These are phyloP conservation scores for Macrobrachium nipponense DNA, from an alignment of 1,140 invertebrate genomes.

Conservation along the genomic window DNA sequence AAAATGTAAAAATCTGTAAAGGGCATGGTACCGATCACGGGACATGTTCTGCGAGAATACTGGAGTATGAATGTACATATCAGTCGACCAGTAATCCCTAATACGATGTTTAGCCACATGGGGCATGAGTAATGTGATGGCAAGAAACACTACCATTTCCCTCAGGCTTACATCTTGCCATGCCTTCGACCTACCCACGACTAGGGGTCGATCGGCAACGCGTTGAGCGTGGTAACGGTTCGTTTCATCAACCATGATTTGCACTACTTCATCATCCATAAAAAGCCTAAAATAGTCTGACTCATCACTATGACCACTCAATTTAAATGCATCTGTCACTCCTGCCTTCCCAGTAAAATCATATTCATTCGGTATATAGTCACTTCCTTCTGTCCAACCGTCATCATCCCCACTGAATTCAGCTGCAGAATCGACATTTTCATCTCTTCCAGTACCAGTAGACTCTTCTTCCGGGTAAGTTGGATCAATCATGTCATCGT, in stretches of 20 bases:
- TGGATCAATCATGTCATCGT: background rate
- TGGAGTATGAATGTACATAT: background rate
- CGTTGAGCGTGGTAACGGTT: background rate
- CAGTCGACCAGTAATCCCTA: conserved; percentile 17
- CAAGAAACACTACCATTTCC: conserved; percentile 24
- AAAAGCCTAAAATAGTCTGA: background rate
- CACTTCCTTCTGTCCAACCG: no score
- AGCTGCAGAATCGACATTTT: no score
- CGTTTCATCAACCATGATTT: background rate
- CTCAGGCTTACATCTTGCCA: conserved; percentile 4
- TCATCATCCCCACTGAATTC: no score
- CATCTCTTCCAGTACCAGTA: no score
- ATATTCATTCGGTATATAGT: background rate
- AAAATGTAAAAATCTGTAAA: conserved; percentile 17
- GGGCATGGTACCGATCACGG: background rate
- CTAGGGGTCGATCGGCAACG: background rate
- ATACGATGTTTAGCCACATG: background rate
- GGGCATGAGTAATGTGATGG: conserved; percentile 8
- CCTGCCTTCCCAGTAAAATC: background rate
- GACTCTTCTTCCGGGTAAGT: background rate
- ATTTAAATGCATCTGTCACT: background rate
- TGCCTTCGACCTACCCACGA: background rate
- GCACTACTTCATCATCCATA: background rate
- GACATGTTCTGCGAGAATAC: conserved; percentile 13
- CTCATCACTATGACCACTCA: background rate